These are phyloP conservation scores for Drosophila aff. DNA, from an alignment of 1,140 invertebrate genomes.

Conservation along the genomic window DNA sequence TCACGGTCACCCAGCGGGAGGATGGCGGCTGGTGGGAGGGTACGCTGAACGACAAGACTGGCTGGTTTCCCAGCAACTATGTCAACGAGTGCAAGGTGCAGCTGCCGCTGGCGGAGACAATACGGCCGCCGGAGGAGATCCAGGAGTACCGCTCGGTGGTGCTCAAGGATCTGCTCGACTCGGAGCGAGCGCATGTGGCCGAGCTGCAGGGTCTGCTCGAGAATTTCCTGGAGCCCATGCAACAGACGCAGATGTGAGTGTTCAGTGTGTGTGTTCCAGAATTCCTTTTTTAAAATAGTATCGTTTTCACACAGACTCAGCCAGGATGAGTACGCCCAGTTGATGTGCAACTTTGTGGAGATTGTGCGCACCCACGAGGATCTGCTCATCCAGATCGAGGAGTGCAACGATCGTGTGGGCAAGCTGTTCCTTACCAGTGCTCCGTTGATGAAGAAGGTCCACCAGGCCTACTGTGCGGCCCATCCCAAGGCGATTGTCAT, in stretches of 20 bases:
- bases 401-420: constrained; percentile 95
- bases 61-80: constrained; percentile 99
- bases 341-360: constrained; percentile 95
- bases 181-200: constrained; percentile 94
- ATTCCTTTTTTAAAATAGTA: background rate
- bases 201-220: constrained; percentile 94
- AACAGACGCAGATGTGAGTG: constrained; percentile 94
- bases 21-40: constrained; percentile 99
- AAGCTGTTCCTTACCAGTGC: constrained; percentile 96
- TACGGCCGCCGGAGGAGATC: constrained; percentile 88
- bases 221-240: constrained; percentile 93
- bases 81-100: constrained; percentile 94
- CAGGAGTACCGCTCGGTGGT: constrained; percentile 93
- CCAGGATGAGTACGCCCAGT: constrained; percentile 93
- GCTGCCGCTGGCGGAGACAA: constrained; percentile 85
- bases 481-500: constrained; percentile 97
- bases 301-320: constrained; percentile 89
- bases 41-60: constrained; percentile 96
- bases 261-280: constrained; percentile 36
- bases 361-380: constrained; percentile 93
- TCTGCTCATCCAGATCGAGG: constrained; percentile 91
- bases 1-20: constrained; percentile 96
- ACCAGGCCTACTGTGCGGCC: constrained; percentile 94
- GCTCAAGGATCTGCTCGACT: constrained; percentile 96
- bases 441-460: constrained; percentile 93